Conservation (phyloP, 2,797 vertebrate genomes). For the Pachyuromys duprasi region DNA sequence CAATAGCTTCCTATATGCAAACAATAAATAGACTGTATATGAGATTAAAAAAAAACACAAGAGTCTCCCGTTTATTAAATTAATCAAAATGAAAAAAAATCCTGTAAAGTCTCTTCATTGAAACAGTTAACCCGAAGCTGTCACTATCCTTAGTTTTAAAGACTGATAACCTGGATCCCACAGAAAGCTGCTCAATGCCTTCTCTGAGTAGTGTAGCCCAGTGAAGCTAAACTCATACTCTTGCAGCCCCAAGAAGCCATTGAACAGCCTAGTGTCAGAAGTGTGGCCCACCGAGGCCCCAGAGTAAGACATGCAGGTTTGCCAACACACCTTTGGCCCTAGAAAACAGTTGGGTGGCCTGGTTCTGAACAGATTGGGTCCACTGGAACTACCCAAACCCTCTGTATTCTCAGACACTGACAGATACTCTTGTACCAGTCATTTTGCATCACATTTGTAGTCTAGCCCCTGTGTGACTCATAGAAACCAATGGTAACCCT, state of each 20-base stretch:
- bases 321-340: neutral
- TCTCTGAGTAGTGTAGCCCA: neutral
- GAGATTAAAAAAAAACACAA: too few relatives aligned
- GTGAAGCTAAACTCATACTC: neutral
- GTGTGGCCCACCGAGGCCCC: neutral
- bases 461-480: neutral
- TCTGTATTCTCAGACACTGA: too few relatives aligned
- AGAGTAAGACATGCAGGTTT: neutral
- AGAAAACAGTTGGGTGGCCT: neutral
- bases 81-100: conserved; percentile 15
- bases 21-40: neutral
- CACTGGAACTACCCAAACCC: neutral
- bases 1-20: too few relatives aligned
- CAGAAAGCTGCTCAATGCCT: neutral
- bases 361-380: neutral
- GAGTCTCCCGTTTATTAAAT: neutral
- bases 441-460: neutral
- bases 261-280: neutral
- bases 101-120: neutral
- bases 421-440: neutral
- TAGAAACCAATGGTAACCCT: neutral
- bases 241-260: neutral
- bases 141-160: too few relatives aligned
- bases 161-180: neutral
- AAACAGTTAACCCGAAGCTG: neutral